Evolutionary conservation across 2,113 vertebrate genomes (phyloP), one percentile per base, ranked within the genome.

Genomic region (Pleuronectes platessa): DNA sequence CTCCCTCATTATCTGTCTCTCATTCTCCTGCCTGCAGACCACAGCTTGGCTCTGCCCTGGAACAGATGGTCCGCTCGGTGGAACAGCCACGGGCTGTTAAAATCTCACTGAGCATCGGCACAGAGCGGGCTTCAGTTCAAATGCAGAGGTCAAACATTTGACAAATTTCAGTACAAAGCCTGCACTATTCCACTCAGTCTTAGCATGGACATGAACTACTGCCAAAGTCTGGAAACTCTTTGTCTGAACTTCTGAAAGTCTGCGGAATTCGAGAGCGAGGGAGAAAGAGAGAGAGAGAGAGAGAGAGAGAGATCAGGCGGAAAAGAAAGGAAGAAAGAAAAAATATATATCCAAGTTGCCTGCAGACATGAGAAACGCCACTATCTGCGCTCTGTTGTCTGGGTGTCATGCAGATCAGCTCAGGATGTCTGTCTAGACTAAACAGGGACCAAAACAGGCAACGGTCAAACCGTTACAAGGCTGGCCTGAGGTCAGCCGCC

Each of bases 361-460:
- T 88, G 83, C 86, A 92, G 91, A 91, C 90, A 92, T 88, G 80
- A 89, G 83, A 92, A 88, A 90, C 86, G 88, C 82, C 82, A 89
- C 88, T 91, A 92, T 93, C 90, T 89, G 76, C 83, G 78, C 87
- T 84, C 85, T 89, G 85, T 86, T 86, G 90, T 91, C 90, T 93
- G 88, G 83, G 81, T 89, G 92, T 89, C 86, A 91, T 82, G 86
- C 89, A 92, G 84, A 89, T 89, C 89, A 86, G 86, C 66, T 62
- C 89, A 93, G 92, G 91, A 94, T 92, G 89, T 91, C 79, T 76
- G 89, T 91, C 93, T 92, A 94, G 92, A 94, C 92, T 91, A 92
- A 94, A 93, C 90, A 88, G 47, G 77, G 81, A 91, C 76, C 81
- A 84, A 91, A 90, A 83, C 84, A 88, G 88, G 79, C 89, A 60